Evolutionary conservation across 2,797 vertebrate genomes (phyloP), one percentile per base, ranked within the genome.

Genomic region (Scolopax bukidnonensis): DNA sequence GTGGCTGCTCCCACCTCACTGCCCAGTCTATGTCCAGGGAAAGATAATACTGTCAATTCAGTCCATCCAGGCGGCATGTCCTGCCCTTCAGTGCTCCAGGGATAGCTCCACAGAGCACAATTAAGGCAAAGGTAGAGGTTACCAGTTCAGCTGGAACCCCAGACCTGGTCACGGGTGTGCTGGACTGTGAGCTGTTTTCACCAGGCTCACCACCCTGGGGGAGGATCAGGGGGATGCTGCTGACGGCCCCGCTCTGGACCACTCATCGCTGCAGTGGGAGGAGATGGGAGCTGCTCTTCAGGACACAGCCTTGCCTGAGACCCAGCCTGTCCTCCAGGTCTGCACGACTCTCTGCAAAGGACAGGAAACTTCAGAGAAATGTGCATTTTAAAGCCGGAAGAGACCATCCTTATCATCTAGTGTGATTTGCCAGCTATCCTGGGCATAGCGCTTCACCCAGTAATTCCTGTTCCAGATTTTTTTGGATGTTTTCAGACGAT

Each of bases 221-320:
- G 4, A 33, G 56, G 21, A 59, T 18, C 10, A 27, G 19, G 7
- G 23, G 19, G 5, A 33, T 43, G 38, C 30, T 61, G 28, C 27
- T 3, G 0, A 2, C 1, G 11, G 1, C 2, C 12, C 41, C 0
- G 0, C 28, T 30, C 28, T 1, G 1, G 11, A 40, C 32, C 78
- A 61, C 50, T 21, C 51, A 20, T 9, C 0, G 0, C 0, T 1
- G 43, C 30, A 80, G 16, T 6, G 28, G 30, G 14, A 79, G 50
- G 12, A 59, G 5, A 48, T 5, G 0, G 4, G 20, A 43, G 32
- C 23, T 41, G 61, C 17, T 70, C 51, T 51, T 27, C 12, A 3
- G 0, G 0, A 4, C 45, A 24, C 16, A 11, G 64, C 30, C 50
- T 57, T 83, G 50, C 9, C 40, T 1, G 2, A 64, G 50, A 77